Evolutionary conservation across 2,113 vertebrate genomes (phyloP).

Genomic region (Malurus alboscapulatus): DNA sequence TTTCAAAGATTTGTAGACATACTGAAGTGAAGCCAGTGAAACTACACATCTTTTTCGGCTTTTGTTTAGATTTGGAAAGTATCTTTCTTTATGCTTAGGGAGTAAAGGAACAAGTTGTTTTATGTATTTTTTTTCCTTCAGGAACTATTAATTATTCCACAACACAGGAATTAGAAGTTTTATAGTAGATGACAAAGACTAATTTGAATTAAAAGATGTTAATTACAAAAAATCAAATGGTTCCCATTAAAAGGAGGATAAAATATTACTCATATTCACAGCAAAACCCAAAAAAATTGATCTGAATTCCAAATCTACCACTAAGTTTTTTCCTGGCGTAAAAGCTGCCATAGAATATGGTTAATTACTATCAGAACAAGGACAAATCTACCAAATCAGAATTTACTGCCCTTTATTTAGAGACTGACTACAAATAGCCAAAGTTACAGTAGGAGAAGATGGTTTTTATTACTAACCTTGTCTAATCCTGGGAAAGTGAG

Average conservation of each 20-base stretch:
- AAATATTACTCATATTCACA: not conserved
- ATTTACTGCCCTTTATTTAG: not conserved
- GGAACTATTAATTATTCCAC: not conserved
- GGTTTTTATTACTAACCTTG: not conserved
- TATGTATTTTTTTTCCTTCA: not conserved
- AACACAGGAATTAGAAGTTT: not conserved
- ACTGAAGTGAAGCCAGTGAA: not conserved
- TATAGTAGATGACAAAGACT: not conserved
- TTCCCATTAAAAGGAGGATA: not conserved
- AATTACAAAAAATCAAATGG: not conserved
- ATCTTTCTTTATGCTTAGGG: not conserved
- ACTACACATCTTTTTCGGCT: not conserved
- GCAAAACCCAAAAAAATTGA: not conserved
- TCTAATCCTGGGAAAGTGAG: conserved; percentile 1
- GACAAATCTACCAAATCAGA: not conserved
- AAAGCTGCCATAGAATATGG: not conserved
- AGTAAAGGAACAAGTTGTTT: not conserved
- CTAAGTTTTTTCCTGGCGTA: not conserved
- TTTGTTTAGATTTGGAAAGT: not conserved
- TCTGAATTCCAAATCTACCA: not conserved
- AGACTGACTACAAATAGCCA: not conserved
- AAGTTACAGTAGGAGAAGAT: not conserved
- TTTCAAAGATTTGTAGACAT: not conserved
- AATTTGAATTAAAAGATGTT: not conserved
- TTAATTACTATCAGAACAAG: not conserved